Conservation (phyloP, 2,888 invertebrate genomes). For the Scaptomyza caliginosa region DNA sequence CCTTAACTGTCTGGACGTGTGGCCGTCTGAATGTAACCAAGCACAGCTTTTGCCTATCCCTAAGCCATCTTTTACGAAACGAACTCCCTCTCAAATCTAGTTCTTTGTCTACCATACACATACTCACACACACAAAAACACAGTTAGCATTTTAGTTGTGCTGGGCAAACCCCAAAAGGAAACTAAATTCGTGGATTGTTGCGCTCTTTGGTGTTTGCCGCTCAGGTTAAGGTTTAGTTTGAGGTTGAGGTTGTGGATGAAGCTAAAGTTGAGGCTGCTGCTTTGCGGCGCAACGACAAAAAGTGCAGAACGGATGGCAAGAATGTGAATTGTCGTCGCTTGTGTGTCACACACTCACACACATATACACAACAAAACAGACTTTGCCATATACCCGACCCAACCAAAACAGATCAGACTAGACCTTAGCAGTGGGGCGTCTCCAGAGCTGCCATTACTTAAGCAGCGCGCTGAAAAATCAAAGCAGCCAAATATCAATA, state of each 20-base stretch:
- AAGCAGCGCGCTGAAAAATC: constrained; percentile 73
- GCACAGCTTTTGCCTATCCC: constrained; percentile 65
- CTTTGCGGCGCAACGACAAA: constrained; percentile 42
- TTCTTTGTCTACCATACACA: constrained; percentile 49
- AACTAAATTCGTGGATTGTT: constrained; percentile 78
- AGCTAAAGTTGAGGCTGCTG: constrained; percentile 28
- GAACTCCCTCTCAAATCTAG: constrained; percentile 9
- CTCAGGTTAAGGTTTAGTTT: constrained; percentile 33
- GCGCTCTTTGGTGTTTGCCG: constrained; percentile 71
- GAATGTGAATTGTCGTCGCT: constrained; percentile 64
- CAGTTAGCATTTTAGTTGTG: constrained; percentile 70
- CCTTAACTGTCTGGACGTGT: constrained; percentile 24
- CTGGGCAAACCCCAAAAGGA: constrained; percentile 61
- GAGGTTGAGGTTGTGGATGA: constrained; percentile 25
- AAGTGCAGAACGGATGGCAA: constrained; percentile 58
- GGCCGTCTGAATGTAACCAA: constrained; percentile 34
- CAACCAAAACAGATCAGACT: constrained; percentile 7
- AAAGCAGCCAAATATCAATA: constrained; percentile 79
- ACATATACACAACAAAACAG: constrained; percentile 9
- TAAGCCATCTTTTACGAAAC: constrained; percentile 15
- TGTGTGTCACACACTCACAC: constrained; percentile 15
- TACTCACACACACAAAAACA: too few species aligned
- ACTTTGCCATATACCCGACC: constrained; percentile 4
- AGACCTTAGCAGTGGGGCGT: constrained; percentile 21
- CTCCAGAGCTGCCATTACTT: constrained; percentile 69